Base-by-base conservation (phyloP, 2,888 invertebrate genomes). In the Seira sanloemensis region DNA sequence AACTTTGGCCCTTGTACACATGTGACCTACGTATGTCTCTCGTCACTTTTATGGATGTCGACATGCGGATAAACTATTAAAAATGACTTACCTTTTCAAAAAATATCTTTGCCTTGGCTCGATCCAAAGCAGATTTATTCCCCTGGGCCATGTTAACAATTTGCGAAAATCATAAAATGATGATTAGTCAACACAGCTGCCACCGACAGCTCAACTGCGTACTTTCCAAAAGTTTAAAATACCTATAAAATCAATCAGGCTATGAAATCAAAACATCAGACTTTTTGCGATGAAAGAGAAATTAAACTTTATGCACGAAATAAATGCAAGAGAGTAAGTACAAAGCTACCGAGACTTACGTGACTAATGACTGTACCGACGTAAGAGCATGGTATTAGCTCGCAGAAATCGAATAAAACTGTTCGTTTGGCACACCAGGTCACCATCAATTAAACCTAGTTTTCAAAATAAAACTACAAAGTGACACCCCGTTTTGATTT, bases 41-140 rank as follows among this genome's bases (percentile, higher is more conserved):
- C n/a, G n/a, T n/a, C n/a, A n/a, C n/a, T n/a, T n/a, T n/a, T n/a
- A n/a, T n/a, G n/a, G n/a, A n/a, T n/a, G n/a, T n/a, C n/a, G 12
- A 37, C 37, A 7, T 37, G 37, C 37, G 37, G 37, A 37, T 37
- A 37, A 37, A 37, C 37, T 37, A 37, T 12, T 7, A 37, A 37
- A 12, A 37, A 12, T 4, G 37, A 23, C 26, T 62, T 18, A 69
- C 37, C 58, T 85, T 87, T 58, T 88, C 88, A 77, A 88, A 88
- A 65, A 84, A 88, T 5, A 88, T 84, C 37, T 84, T 87, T 0
- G 50, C 62, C 24, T 84, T 76, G 2, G 88, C 88, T 21, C 69
- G 58, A 2, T 86, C 88, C 68, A 84, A 46, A 12, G 12, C 18
- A 21, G 54, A 27, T n/a, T 73, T 79, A 18, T 24, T 69, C 21